Evolutionary conservation across 92 coral and sea anemone genomes (phyloP).

Genomic region (Epizoanthus fatuus): DNA sequence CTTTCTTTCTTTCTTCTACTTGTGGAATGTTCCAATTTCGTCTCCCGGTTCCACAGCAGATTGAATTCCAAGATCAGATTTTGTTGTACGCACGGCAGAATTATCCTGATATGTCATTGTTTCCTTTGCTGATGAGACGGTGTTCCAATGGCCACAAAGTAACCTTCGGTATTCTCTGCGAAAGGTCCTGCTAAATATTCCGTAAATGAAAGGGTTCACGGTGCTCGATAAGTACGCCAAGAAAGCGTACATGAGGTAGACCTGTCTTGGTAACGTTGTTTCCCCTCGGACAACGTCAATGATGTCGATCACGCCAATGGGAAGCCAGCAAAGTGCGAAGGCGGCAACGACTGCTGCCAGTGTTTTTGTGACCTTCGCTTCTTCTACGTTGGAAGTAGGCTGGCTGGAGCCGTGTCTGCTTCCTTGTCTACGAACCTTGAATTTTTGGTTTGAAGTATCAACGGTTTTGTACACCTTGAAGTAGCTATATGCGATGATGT

Average conservation of each 20-base stretch:
- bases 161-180: constrained; percentile 55
- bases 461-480: constrained; percentile 70
- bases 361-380: constrained; percentile 87
- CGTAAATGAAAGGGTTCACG: constrained; percentile 72
- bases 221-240: constrained; percentile 67
- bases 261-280: constrained; percentile 65
- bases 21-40: too few species aligned
- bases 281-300: constrained; percentile 64
- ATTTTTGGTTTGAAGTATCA: constrained; percentile 60
- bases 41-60: too few species aligned
- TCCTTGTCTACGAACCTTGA: constrained; percentile 39
- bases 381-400: constrained; percentile 80
- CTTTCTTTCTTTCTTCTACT: too few species aligned
- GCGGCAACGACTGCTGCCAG: constrained; percentile 39
- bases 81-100: background rate
- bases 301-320: constrained; percentile 40
- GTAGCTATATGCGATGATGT: constrained; percentile 65
- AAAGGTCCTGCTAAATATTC: too few species aligned
- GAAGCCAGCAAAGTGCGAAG: constrained; percentile 21
- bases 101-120: constrained; percentile 16
- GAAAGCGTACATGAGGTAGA: constrained; percentile 68
- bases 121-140: constrained; percentile 9
- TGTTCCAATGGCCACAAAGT: constrained; percentile 14
- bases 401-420: constrained; percentile 1
- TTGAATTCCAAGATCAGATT: too few species aligned